Evolutionary conservation across 1,140 invertebrate genomes (phyloP), one percentile per base, ranked within the genome.

Genomic region (Nasonia longicornis): DNA sequence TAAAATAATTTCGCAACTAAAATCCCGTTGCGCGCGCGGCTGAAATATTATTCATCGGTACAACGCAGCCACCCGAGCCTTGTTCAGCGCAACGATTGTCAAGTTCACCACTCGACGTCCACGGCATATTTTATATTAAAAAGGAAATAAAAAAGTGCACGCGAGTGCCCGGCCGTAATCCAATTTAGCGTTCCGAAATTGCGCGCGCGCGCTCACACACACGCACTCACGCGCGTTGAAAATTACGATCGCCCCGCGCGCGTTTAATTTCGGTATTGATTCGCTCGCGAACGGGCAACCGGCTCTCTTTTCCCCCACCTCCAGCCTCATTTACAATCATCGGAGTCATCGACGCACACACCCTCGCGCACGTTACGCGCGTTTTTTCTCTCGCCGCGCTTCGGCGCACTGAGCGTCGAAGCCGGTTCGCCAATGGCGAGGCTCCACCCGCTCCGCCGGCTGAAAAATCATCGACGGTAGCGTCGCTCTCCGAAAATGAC

Each of bases 181-280:
- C 35, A 71, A 71, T 71, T 35, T 71, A 71, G n/a, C 71, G 22
- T 67, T 67, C 66, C 22, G 26, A 58, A 52, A 29, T 52, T 52
- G 22, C 48, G 16, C 45, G 20, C 35, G 69, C 29, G 7, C 29
- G 52, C 12, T 10, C 35, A 29, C 35, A 26, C 22, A 16, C 45
- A 4, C 45, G 45, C 45, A 14, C 45, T 8, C 42, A 3, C 11
- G 16, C 31, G 3, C 29, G 31, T 31, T 66, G 76, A 79, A 79
- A 79, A 71, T 79, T 70, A 45, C 77, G 74, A 77, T 64, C 29
- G 64, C 64, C 38, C 11, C 52, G 48, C 31, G 48, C 77, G 48
- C 77, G 52, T 79, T 79, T 79, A 79, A 79, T 79, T 79, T 79
- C 48, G 42, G 78, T 79, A 79, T 79, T 79, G 78, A 79, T 79